These are phyloP conservation scores for Microplitis deprimator DNA, from an alignment of 2,888 invertebrate species.

Conservation along the genomic window DNA sequence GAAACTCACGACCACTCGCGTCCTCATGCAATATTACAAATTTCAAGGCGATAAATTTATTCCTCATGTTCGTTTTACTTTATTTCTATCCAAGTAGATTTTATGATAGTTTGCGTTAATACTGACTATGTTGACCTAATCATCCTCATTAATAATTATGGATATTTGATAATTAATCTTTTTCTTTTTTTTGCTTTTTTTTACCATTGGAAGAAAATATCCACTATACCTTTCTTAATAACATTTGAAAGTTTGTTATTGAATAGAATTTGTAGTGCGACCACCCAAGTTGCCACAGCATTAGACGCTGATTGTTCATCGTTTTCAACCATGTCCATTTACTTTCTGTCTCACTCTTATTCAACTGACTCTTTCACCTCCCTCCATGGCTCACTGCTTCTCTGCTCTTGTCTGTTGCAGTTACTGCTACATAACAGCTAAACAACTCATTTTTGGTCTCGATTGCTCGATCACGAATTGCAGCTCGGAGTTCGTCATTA, in stretches of 20 bases:
- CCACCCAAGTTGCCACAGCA: constrained; percentile 60
- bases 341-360: constrained; percentile 27
- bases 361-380: neutral
- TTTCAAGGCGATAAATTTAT: constrained; percentile 14
- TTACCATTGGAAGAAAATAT: neutral
- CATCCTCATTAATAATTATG: neutral
- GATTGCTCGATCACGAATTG: constrained; percentile 50
- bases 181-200: neutral
- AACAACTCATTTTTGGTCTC: constrained; percentile 10
- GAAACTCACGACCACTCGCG: constrained; percentile 14
- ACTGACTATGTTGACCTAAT: neutral
- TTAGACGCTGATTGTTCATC: constrained; percentile 60
- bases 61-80: neutral
- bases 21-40: constrained; percentile 12
- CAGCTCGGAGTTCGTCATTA: constrained; percentile 52
- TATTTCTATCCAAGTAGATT: neutral
- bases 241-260: neutral
- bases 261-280: constrained; percentile 46
- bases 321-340: constrained; percentile 45
- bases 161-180: neutral
- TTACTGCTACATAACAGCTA: neutral
- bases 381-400: constrained; percentile 15
- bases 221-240: neutral
- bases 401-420: neutral
- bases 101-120: neutral